Evolutionary conservation across 1,140 invertebrate genomes (phyloP).

Genomic region (Calephelis nemesis): DNA sequence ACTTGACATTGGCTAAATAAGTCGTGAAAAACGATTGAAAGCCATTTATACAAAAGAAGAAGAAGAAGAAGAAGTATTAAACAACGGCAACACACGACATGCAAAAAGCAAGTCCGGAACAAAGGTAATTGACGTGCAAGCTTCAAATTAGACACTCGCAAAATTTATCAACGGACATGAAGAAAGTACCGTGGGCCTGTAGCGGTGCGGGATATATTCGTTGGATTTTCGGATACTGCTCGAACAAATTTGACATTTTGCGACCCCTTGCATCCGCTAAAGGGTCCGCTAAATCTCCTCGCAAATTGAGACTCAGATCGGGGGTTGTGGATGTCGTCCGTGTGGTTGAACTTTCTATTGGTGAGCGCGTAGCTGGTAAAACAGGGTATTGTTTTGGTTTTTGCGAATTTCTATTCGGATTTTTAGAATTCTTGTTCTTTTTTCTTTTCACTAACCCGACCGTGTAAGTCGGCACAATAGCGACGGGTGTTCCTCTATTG

Average conservation of each 20-base stretch:
- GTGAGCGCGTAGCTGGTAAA: constrained; percentile 63
- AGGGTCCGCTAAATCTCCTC: constrained; percentile 58
- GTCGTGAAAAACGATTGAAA: no score
- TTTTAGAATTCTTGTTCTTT: constrained; percentile 81
- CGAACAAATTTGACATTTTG: constrained; percentile 85
- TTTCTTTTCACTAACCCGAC: constrained; percentile 70
- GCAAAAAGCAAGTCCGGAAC: constrained; percentile 52
- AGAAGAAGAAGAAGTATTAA: no score
- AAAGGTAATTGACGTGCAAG: constrained; percentile 63
- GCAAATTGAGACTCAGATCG: constrained; percentile 64
- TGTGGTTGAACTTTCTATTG: constrained; percentile 57
- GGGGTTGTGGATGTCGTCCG: constrained; percentile 45
- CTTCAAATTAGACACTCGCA: constrained; percentile 52
- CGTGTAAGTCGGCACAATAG: constrained; percentile 77
- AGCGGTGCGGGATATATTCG: constrained; percentile 85
- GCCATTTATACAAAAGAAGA: constrained; percentile 53
- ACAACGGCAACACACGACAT: constrained; percentile 62
- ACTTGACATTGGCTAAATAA: no score
- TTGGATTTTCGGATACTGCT: constrained; percentile 86
- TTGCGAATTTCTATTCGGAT: constrained; percentile 78
- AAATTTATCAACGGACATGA: constrained; percentile 58
- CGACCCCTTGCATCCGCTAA: constrained; percentile 62
- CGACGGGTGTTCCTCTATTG: constrained; percentile 70
- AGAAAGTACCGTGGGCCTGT: constrained; percentile 67
- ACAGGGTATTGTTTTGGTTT: constrained; percentile 70